phyloP scores from a whole-genome alignment of 2,888 invertebrate species.

The Pasiphila rectangulata region DNA sequence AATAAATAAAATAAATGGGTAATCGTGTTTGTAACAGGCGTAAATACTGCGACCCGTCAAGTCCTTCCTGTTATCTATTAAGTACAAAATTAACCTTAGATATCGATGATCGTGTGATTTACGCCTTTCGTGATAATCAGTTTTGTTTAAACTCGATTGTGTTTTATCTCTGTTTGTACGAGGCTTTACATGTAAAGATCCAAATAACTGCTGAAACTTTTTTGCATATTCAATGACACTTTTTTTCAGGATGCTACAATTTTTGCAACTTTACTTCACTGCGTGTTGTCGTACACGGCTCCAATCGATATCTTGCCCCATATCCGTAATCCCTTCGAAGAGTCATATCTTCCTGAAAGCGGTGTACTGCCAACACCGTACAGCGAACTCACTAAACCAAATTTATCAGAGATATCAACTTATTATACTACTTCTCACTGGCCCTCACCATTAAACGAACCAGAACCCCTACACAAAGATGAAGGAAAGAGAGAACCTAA shows the following conservation, averaged over 20 bases:
- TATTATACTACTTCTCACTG: conserved; percentile 1
- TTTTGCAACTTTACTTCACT: conserved; percentile 9
- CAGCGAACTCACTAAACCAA: neutral
- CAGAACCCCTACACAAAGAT: neutral
- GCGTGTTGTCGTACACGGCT: conserved; percentile 8
- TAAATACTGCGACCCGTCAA: too few relatives aligned
- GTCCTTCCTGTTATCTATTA: too few relatives aligned
- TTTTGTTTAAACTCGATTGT: too few relatives aligned
- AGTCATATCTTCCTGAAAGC: conserved; percentile 8
- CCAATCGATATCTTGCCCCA: neutral
- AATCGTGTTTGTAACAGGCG: too few relatives aligned
- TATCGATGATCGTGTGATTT: too few relatives aligned
- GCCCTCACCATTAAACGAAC: neutral
- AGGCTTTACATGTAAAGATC: too few relatives aligned
- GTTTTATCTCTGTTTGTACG: too few relatives aligned
- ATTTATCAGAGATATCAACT: neutral
- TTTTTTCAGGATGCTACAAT: conserved; percentile 12
- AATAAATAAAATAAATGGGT: too few relatives aligned
- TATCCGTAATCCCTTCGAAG: neutral
- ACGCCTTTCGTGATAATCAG: too few relatives aligned
- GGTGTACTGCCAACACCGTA: conserved; percentile 10
- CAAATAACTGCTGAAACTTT: too few relatives aligned
- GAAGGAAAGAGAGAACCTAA: neutral
- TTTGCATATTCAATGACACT: too few relatives aligned
- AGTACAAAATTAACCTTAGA: too few relatives aligned